Evolutionary conservation across 1,140 invertebrate genomes (phyloP), one percentile per base, ranked within the genome.

Genomic region (Rhopalosiphum padi): DNA sequence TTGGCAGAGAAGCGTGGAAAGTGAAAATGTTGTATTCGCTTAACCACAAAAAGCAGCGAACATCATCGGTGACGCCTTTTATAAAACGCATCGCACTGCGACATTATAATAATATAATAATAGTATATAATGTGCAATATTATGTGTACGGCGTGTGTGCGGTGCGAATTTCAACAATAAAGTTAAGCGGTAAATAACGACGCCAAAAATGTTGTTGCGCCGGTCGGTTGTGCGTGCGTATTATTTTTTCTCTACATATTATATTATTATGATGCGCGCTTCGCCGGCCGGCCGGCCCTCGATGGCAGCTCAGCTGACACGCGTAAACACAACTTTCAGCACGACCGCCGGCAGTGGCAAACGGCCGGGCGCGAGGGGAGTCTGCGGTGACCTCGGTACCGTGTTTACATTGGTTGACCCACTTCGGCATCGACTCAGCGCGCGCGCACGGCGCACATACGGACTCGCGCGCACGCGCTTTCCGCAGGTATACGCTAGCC

Each of bases 351-450:
- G 25, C 53, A 18, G 90, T 41, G n/a, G 35, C 35, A 82, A 25
- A n/a, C 11, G 77, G 91, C 8, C 46, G 23, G 90, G 30, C 30
- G n/a, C 43, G 53, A n/a, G 41, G 43, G 88, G 68, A 48, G 35
- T 86, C 46, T 25, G 68, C 51, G 82, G 82, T 93, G 91, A 93
- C 91, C 91, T 93, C 91, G 91, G 48, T n/a, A 37, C 77, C 91
- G 82, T 93, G 91, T 93, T 93, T 93, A 93, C 91, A 93, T 93
- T 93, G 91, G 91, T 93, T 93, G 91, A 93, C 91, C 91, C 91
- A 93, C 91, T 86, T 93, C 35, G 89, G 55, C 55, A 60, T 43
- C 91, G 82, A 43, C n/a, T 92, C 88, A 53, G 68, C 90, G 68
- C 90, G 68, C 90, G 90, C 90, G 90, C 90, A 48, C 51, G 18